phyloP scores from a whole-genome alignment of 1,140 invertebrate species.

The Drepana arcuata region DNA sequence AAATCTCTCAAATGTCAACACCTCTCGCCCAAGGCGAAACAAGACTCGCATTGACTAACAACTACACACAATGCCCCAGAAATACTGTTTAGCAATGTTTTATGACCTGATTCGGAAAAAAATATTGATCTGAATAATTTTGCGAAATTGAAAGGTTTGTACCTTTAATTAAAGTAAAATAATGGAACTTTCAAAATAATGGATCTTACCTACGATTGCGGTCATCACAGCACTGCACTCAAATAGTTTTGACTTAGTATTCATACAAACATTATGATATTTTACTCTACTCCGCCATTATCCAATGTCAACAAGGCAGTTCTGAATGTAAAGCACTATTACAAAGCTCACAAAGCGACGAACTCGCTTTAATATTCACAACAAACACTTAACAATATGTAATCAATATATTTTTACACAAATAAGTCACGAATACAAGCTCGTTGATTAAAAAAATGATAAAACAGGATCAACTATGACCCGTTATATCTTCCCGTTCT shows the following conservation, averaged over 20 bases:
- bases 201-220: slow-evolving; percentile 29
- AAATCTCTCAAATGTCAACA: slow-evolving; percentile 56
- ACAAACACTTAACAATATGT: slow-evolving; percentile 17
- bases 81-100: not conserved
- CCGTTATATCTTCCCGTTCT: slow-evolving; percentile 38
- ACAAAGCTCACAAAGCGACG: slow-evolving; percentile 18
- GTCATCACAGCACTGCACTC: slow-evolving; percentile 38
- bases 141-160: no score
- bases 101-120: no score
- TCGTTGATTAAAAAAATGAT: slow-evolving; percentile 29
- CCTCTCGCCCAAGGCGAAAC: slow-evolving; percentile 18
- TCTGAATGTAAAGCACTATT: slow-evolving; percentile 33
- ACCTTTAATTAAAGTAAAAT: no score
- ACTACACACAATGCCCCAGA: slow-evolving; percentile 18
- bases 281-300: slow-evolving; percentile 42
- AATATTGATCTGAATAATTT: no score
- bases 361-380: slow-evolving; percentile 2
- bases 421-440: slow-evolving; percentile 42
- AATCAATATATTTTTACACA: slow-evolving; percentile 26
- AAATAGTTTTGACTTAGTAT: slow-evolving; percentile 23
- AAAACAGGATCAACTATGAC: slow-evolving; percentile 34
- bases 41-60: slow-evolving; percentile 29
- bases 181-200: no score
- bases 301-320: slow-evolving; percentile 21
- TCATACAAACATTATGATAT: slow-evolving; percentile 45